Conservation (phyloP, 2,797 vertebrate species). For the Garrulus glandarius region DNA sequence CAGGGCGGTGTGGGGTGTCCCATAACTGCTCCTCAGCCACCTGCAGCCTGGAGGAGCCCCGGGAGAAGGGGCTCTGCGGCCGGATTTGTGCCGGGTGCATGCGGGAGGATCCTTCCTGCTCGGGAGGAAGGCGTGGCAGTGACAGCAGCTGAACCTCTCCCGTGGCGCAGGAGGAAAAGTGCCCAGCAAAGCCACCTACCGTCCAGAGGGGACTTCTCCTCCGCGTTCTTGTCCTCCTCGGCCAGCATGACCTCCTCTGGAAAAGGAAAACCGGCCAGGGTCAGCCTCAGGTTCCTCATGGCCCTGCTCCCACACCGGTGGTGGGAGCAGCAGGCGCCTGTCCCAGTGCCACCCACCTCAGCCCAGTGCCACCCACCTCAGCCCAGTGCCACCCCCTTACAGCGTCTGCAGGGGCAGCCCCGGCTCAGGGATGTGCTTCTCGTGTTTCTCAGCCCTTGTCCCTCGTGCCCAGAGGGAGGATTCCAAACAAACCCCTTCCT, state of each 20-base stretch:
- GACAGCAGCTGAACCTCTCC: slow-evolving; percentile 48
- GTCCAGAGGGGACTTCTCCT: slow-evolving; percentile 91
- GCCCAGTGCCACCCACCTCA: too few species aligned
- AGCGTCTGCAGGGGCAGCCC: too few species aligned
- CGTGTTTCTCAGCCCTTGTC: neutral
- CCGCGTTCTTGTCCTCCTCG: slow-evolving; percentile 93
- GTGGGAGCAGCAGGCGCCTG: neutral
- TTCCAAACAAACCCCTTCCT: neutral
- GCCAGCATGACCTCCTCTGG: slow-evolving; percentile 96
- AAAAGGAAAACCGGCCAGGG: neutral
- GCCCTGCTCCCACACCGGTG: accelerated
- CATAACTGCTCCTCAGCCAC: neutral
- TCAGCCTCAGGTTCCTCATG: neutral
- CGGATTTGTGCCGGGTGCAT: neutral
- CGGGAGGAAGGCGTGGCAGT: neutral
- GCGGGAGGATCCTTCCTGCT: neutral
- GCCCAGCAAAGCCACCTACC: slow-evolving; percentile 73
- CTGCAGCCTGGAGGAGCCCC: neutral
- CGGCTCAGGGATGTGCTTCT: neutral
- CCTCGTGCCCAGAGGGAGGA: neutral
- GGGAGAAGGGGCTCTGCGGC: slow-evolving; percentile 4
- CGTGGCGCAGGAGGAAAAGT: neutral
- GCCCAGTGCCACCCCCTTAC: too few species aligned
- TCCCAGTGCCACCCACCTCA: neutral
- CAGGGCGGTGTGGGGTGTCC: neutral